These are phyloP conservation scores for Nasonia vitripennis DNA, from an alignment of 1,140 invertebrate species.

Conservation along the genomic window DNA sequence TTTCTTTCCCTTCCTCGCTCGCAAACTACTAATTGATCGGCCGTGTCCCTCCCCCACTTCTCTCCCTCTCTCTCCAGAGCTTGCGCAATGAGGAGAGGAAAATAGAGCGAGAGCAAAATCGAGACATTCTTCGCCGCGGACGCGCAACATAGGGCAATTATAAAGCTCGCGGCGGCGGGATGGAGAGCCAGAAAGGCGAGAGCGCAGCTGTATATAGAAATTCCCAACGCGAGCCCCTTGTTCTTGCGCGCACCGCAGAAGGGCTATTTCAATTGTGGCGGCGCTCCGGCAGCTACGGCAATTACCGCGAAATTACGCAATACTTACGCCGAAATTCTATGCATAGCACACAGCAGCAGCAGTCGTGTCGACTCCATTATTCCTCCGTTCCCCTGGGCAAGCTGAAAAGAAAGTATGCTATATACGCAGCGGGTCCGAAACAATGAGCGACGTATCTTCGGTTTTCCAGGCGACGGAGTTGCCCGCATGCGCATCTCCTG, in stretches of 20 bases:
- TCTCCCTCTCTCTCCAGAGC: slow-evolving; percentile 2
- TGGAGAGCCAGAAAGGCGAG: neutral
- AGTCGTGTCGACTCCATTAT: slow-evolving; percentile 62
- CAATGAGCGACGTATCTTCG: neutral
- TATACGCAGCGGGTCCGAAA: neutral
- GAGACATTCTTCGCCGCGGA: neutral
- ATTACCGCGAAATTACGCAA: slow-evolving; percentile 68
- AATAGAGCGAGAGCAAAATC: neutral
- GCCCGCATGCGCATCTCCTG: too few relatives aligned
- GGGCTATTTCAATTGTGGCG: slow-evolving; percentile 67
- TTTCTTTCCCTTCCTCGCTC: neutral
- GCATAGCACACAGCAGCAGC: slow-evolving; percentile 60
- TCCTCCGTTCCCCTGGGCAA: slow-evolving; percentile 46
- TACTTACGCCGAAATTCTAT: slow-evolving; percentile 70
- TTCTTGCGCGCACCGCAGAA: slow-evolving; percentile 45
- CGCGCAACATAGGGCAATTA: slow-evolving; percentile 24
- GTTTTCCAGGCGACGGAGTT: neutral
- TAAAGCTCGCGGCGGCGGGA: neutral
- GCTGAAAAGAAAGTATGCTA: neutral
- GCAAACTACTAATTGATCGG: neutral
- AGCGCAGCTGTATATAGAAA: neutral
- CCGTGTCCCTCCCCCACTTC: neutral
- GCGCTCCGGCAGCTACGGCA: slow-evolving; percentile 57
- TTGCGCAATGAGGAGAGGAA: neutral
- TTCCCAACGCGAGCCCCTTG: neutral